A percentile compares a stretch with the other conserved stretches of the same genome.
Evolutionary conservation across 2,113 vertebrate species (phyloP).

Genomic region (Propithecus coquereli): DNA sequence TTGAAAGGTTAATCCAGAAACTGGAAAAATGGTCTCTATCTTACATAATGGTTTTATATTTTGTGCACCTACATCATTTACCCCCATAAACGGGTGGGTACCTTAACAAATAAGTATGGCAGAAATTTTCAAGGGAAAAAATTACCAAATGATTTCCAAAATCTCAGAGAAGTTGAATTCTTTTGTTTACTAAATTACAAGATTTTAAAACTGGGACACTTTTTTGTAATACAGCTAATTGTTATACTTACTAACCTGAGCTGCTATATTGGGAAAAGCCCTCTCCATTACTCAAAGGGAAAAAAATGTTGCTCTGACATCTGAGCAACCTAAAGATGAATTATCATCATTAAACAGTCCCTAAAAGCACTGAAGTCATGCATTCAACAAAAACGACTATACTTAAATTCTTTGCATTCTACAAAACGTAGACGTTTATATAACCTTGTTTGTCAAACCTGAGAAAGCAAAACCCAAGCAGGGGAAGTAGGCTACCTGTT

Average conservation of each 20-base stretch:
- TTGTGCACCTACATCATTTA: background rate
- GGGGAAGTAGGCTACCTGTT: background rate
- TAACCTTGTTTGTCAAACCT: background rate
- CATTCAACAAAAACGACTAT: background rate
- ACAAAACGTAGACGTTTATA: background rate
- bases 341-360: background rate
- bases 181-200: background rate
- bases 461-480: constrained; percentile 3
- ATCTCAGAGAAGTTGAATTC: background rate
- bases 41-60: background rate
- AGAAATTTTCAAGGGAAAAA: background rate
- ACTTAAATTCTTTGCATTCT: background rate
- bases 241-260: constrained; percentile 9
- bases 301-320: background rate
- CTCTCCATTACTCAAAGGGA: constrained; percentile 8
- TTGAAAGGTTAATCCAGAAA: background rate
- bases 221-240: constrained; percentile 18
- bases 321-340: background rate
- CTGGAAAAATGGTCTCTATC: background rate
- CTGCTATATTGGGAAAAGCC: background rate
- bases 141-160: background rate
- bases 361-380: background rate
- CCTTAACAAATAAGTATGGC: background rate
- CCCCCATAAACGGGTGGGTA: background rate
- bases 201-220: background rate